Evolutionary conservation across 2,797 vertebrate genomes (phyloP), one percentile per base, ranked within the genome.

Genomic region (Lophius americanus): DNA sequence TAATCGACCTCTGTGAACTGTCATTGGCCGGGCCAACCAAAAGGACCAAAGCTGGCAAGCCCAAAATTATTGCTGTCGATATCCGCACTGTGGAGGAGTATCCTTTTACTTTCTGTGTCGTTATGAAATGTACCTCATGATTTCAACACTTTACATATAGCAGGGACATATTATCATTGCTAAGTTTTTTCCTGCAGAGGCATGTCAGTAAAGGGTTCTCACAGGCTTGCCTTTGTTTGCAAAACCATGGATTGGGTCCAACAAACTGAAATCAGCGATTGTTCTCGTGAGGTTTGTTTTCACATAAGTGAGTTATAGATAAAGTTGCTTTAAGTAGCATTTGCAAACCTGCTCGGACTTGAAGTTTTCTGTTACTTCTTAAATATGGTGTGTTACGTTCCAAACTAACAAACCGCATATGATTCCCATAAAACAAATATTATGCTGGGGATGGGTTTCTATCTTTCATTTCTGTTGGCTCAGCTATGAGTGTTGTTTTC

Each of bases 41-140:
- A 89, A 96, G 95, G 85, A 93, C 91, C 36, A 98, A 94, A 85
- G 85, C 93, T 9, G 94, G 95, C 83, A 98, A 96, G 78, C 96
- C 96, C n/a, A 98, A 97, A 85, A 95, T 98, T 43, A 87, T 99
- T 60, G 96, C 96, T 43, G 96, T 98, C 3, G 98, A 99, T 89
- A 97, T 99, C 69, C 95, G 98, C 44, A 96, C 89, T 66, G 82
- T 84, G 0, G 98, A 99, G 53, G 98, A 99, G 97, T 99, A 99
- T 99, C 98, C 96, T 98, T 96, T 35, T 4, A 1, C 43, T 57
- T 54, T 64, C 38, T 66, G 11, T 68, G 35, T n/a, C 9, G 6
- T 37, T 3, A 4, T 37, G 53, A 63, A 33, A 44, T 51, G 1
- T 3, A 44, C 12, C 8, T 42, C 9, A 9, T 13, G 12, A 44